Conservation (phyloP, 1,140 invertebrate species). For the Cardiocondyla obscurior region DNA sequence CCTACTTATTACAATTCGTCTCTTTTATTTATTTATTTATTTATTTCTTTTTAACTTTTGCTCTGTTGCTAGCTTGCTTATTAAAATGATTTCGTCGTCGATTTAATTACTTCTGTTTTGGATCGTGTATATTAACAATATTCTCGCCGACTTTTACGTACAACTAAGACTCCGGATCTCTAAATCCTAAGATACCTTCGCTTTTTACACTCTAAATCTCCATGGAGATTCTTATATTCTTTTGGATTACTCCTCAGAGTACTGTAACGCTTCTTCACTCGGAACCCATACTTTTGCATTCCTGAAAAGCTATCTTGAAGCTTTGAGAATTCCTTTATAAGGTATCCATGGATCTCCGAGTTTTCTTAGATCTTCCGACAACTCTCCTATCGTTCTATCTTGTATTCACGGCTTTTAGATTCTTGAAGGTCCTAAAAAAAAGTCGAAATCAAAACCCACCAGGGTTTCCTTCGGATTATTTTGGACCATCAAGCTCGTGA, state of each 20-base stretch:
- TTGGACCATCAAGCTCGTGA: not conserved
- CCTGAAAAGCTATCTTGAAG: not conserved
- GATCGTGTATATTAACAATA: slow-evolving; percentile 29
- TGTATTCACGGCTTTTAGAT: not conserved
- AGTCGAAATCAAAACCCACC: not conserved
- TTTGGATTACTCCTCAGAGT: not conserved
- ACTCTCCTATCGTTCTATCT: not conserved
- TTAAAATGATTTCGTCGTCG: slow-evolving; percentile 26
- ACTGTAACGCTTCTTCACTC: not conserved
- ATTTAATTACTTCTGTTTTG: slow-evolving; percentile 44
- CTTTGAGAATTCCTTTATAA: not conserved
- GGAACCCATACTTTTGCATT: not conserved
- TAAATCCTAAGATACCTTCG: not conserved
- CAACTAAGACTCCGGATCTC: slow-evolving; percentile 7
- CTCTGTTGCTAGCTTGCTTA: slow-evolving; percentile 29
- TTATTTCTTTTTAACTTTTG: slow-evolving; percentile 9
- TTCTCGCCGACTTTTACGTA: slow-evolving; percentile 20
- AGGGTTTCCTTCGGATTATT: not conserved
- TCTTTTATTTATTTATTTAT: slow-evolving; percentile 24
- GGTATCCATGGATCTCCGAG: not conserved
- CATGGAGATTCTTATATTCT: slow-evolving; percentile 16
- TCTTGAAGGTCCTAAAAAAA: not conserved
- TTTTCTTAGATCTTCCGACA: not conserved
- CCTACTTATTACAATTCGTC: slow-evolving; percentile 35
- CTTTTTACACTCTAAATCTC: slow-evolving; percentile 22